Conservation (phyloP, 1,140 invertebrate genomes). For the Drosophila bipectinata region DNA sequence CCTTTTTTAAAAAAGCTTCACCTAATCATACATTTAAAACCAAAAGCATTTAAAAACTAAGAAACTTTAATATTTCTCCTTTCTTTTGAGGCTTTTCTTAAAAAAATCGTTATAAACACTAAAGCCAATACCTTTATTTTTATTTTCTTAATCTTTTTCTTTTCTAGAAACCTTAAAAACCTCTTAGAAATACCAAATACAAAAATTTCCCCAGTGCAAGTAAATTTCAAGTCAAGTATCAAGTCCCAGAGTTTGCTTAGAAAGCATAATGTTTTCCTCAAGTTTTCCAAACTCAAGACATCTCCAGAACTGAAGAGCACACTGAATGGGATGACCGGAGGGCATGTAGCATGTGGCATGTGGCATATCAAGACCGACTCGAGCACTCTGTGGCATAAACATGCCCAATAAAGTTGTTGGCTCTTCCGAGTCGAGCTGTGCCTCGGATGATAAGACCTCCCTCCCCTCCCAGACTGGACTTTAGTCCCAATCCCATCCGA, state of each 20-base stretch:
- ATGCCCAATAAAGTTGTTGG: constrained; percentile 40
- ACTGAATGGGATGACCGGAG: constrained; percentile 21
- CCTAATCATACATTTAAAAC: too few species aligned
- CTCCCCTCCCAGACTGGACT: not conserved
- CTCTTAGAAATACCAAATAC: not conserved
- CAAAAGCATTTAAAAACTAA: too few species aligned
- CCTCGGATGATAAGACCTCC: constrained; percentile 30
- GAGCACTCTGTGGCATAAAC: constrained; percentile 36
- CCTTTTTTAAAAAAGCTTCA: too few species aligned
- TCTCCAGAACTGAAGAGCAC: not conserved
- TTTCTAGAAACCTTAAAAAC: too few species aligned
- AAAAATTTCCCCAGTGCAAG: not conserved
- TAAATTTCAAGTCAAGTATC: too few species aligned
- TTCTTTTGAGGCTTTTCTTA: too few species aligned
- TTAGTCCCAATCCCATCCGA: constrained; percentile 5
- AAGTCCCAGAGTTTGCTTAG: constrained; percentile 1
- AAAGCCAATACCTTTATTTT: too few species aligned
- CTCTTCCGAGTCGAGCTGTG: constrained; percentile 1
- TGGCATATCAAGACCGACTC: constrained; percentile 20
- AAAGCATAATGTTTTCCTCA: constrained; percentile 4
- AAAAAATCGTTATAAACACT: too few species aligned
- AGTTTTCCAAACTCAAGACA: constrained; percentile 2
- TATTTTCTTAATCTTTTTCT: too few species aligned
- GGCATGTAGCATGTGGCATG: not conserved
- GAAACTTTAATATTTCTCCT: too few species aligned